These are phyloP conservation scores for Arvicanthis niloticus DNA, from an alignment of 2,113 vertebrate species.

Conservation along the genomic window DNA sequence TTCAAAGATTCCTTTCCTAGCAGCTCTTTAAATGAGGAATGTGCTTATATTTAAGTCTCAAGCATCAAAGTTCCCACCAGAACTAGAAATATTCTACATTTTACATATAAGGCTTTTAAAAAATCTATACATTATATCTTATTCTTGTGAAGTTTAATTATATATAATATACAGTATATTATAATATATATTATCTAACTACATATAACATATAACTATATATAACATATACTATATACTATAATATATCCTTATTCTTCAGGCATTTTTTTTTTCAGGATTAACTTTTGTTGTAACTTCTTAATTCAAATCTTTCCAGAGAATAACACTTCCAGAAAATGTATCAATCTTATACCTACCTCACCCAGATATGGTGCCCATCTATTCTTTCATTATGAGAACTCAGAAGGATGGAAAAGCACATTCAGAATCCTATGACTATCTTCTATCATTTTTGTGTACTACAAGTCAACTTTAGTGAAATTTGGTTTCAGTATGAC, in stretches of 20 bases:
- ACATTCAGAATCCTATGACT: background rate
- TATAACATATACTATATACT: background rate
- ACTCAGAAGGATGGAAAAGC: background rate
- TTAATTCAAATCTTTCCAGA: conserved; percentile 25
- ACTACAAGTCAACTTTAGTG: conserved; percentile 30
- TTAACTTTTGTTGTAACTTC: conserved; percentile 30
- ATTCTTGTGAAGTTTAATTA: conserved; percentile 35
- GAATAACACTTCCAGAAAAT: conserved; percentile 1
- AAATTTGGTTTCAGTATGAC: conserved; percentile 42
- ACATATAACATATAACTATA: too few species aligned
- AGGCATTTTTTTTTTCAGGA: conserved; percentile 27
- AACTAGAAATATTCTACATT: conserved; percentile 51
- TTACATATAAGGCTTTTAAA: background rate
- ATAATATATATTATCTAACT: too few species aligned
- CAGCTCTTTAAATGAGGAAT: background rate
- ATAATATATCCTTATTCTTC: background rate
- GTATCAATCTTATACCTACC: background rate
- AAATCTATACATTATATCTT: background rate
- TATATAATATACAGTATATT: too few species aligned
- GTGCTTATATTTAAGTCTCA: background rate
- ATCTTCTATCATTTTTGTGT: background rate
- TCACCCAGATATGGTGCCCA: background rate
- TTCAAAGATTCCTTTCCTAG: background rate
- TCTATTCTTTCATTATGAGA: background rate
- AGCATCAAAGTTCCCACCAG: background rate